These are phyloP conservation scores for Caenorhabditis latens DNA, from an alignment of 1,140 invertebrate genomes.

Conservation along the genomic window DNA sequence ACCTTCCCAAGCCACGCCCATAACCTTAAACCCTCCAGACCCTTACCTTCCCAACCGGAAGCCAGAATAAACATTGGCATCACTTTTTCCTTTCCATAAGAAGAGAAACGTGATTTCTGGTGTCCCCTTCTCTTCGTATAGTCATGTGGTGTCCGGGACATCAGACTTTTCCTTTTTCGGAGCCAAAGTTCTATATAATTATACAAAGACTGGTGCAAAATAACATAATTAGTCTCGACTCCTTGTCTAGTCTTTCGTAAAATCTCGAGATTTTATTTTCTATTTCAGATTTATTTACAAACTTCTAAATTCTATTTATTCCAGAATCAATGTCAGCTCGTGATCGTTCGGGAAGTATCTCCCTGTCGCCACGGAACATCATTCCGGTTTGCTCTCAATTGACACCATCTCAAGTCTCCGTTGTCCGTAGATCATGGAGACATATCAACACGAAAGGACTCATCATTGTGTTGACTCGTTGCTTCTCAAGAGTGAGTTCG, in stretches of 20 bases:
- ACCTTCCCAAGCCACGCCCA: background rate
- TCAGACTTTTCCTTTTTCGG: background rate
- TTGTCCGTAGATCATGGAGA: slow-evolving; percentile 42
- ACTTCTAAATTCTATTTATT: background rate
- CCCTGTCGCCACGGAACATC: slow-evolving; percentile 11
- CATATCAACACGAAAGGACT: slow-evolving; percentile 60
- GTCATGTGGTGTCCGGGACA: background rate
- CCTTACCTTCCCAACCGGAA: slow-evolving; percentile 7
- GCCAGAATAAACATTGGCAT: slow-evolving; percentile 52
- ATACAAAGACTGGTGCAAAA: background rate
- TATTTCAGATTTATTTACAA: background rate
- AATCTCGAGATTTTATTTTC: background rate
- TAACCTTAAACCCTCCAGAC: background rate
- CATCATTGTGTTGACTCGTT: slow-evolving; percentile 40
- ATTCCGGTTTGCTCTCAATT: slow-evolving; percentile 50
- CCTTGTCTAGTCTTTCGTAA: background rate
- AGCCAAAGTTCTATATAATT: background rate
- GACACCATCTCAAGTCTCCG: slow-evolving; percentile 5
- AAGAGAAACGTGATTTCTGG: slow-evolving; percentile 28
- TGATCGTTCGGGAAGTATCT: slow-evolving; percentile 42
- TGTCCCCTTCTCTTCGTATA: background rate
- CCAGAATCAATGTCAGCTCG: slow-evolving; percentile 38
- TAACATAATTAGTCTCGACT: slow-evolving; percentile 6
- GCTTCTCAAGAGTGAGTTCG: slow-evolving; percentile 41
- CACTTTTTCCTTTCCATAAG: slow-evolving; percentile 1